Base-by-base conservation (phyloP, 2,113 vertebrate genomes). In the Thalassarche chlororhynchos region DNA sequence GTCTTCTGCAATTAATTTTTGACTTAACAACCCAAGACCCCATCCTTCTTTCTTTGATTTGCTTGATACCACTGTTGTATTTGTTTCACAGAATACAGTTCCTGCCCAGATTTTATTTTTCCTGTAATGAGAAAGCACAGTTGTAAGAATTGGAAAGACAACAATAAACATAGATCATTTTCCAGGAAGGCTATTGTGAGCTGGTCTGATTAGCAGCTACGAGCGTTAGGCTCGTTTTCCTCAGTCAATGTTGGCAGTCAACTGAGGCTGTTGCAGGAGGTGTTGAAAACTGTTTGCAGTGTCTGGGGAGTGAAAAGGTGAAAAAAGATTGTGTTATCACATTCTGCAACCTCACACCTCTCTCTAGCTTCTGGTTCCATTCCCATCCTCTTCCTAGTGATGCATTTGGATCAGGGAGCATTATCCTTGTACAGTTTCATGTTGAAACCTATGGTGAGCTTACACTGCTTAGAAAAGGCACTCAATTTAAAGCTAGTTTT, bases 201-300 rank as follows among this genome's bases (percentile, higher is more conserved):
- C 68, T 90, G 75, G 66, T 76, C 84, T 90, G 93, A 96, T 96
- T 95, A 97, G 96, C 94, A 84, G 58, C 92, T 96, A 78, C 0
- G 1, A 75, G 36, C 51, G 76, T 74, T 84, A 94, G 47, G 64
- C 32, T 91, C 8, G 0, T 75, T 97, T 93, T 68, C 79, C 86
- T 95, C 54, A 57, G 58, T 54, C 34, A 58, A 0, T 79, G 79
- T 93, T 95, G 86, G 84, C 93, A 94, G 78, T n/a, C 46, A 83
- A 31, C 47, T 86, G 36, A 49, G 62, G 42, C 71, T 89, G 66
- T 77, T 87, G 66, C 26, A 71, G 69, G 60, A 95, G 61, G 79
- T 97, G 92, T 87, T 97, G 97, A 98, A 97, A 95, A 42, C 57
- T 89, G 34, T 69, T 95, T 91, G 72, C 88, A 90, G 71, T 74